Base-by-base conservation (phyloP, 2,113 vertebrate species). In the Bufo bufo region DNA sequence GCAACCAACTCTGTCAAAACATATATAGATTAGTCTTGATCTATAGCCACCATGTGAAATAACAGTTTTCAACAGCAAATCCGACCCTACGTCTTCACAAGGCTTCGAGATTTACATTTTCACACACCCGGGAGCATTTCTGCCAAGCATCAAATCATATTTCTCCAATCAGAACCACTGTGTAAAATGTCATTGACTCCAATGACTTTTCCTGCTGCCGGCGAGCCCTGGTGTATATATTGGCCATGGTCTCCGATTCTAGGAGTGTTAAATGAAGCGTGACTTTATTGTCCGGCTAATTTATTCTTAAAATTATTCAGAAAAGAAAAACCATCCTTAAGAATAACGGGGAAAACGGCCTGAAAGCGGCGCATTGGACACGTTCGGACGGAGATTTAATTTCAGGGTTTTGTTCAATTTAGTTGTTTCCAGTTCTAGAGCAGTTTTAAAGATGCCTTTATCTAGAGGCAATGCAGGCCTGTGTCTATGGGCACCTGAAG, bases 11-110 rank as follows among this genome's bases (percentile, higher is more conserved):
- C 83, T 74, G 83, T 85, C 83, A 85, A 58, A 85, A 85, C 71
- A 85, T n/a, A 61, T 85, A 77, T 58, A 85, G 71, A 61, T 47
- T 75, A 20, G 71, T 50, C 71, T 85, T 79, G 85, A 78, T 86
- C 85, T 86, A 16, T 16, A 54, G 75, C 58, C 47, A 65, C 72
- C 50, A 61, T 79, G 74, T 43, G 75, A 52, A 86, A 86, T 86
- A 86, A 79, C 20, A 86, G 72, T 33, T 86, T 78, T 86, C 74
- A 77, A 50, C 74, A 78, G 58, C 1, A 78, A 65, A 77, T 66
- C 49, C 58, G n/a, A 2, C 54, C 45, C 52, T 47, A 43, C 71
- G 8, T 12, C 8, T 54, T 79, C 85, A 12, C 9, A 19, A 14
- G 59, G 11, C 33, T 66, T 11, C 13, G 9, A 20, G 20, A 78